These are phyloP conservation scores for Larimichthys polyactis DNA, from an alignment of 2,113 vertebrate genomes.

Conservation along the genomic window DNA sequence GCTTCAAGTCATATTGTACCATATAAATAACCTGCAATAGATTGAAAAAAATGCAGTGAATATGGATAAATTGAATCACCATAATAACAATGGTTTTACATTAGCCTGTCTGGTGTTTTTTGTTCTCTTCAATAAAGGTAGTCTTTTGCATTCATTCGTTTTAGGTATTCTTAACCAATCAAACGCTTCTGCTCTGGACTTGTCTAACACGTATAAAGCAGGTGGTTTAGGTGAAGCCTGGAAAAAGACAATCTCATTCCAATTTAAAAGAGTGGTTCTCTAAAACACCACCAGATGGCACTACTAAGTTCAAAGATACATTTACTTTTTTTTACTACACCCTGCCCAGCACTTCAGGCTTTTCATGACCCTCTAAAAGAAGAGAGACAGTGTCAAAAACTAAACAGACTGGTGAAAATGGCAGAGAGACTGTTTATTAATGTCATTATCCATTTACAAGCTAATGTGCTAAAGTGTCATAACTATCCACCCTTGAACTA, in stretches of 20 bases:
- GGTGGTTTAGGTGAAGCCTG: not conserved
- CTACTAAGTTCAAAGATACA: not conserved
- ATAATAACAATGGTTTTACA: not conserved
- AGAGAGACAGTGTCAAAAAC: not conserved
- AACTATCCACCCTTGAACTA: constrained; percentile 69
- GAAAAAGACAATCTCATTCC: not conserved
- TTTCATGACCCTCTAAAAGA: not conserved
- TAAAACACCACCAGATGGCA: constrained; percentile 35
- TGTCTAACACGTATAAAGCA: not conserved
- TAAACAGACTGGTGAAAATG: not conserved
- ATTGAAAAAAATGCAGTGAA: not conserved
- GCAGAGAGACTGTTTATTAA: not conserved
- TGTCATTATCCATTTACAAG: constrained; percentile 39
- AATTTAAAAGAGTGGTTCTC: not conserved
- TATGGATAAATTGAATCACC: not conserved
- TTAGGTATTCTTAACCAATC: not conserved
- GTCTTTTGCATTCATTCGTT: constrained; percentile 6
- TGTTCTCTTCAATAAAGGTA: constrained; percentile 56
- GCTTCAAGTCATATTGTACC: not conserved
- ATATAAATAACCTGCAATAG: not conserved
- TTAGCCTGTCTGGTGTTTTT: not conserved
- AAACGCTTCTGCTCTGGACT: not conserved
- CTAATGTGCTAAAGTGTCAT: constrained; percentile 40
- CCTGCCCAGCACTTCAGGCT: not conserved
- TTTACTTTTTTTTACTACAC: no score